phyloP scores from a whole-genome alignment of 64 coral and sea anemone species.

The Actinia tenebrosa region DNA sequence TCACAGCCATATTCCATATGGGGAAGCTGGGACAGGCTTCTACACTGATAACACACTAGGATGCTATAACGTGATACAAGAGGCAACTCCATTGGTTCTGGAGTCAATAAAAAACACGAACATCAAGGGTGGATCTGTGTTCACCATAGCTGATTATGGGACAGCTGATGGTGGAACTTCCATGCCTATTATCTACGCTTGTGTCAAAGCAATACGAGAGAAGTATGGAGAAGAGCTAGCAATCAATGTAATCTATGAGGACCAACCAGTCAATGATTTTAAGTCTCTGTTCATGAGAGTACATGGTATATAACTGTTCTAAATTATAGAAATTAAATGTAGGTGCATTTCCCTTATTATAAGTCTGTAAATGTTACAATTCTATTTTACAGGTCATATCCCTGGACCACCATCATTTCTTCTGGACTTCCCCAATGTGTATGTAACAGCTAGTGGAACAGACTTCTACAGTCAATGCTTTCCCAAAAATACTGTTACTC shows the following conservation, averaged over 20 bases:
- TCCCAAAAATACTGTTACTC: constrained; percentile 24
- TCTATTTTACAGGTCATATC: constrained; percentile 37
- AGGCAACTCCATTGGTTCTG: constrained; percentile 42
- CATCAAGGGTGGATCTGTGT: constrained; percentile 20
- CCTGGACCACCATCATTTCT: constrained; percentile 52
- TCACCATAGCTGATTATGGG: constrained; percentile 58
- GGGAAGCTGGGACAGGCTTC: constrained; percentile 48
- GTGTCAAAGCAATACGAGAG: constrained; percentile 48
- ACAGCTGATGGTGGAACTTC: constrained; percentile 66
- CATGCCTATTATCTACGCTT: constrained; percentile 59
- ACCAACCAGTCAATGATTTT: constrained; percentile 82
- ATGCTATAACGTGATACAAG: constrained; percentile 48
- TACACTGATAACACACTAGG: constrained; percentile 61
- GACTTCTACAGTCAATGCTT: constrained; percentile 60
- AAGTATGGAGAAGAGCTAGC: constrained; percentile 55
- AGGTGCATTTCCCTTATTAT: too few species aligned
- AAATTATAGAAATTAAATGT: too few species aligned
- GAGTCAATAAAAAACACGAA: constrained; percentile 23
- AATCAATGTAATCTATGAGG: constrained; percentile 73
- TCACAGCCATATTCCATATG: constrained; percentile 79
- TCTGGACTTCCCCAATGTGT: constrained; percentile 48
- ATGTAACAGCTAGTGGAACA: constrained; percentile 44
- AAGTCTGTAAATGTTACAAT: too few species aligned
- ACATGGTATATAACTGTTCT: constrained; percentile 12
- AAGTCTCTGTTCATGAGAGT: constrained; percentile 73